Conservation (phyloP, 2,113 vertebrate species). For the Anolis carolinensis region DNA sequence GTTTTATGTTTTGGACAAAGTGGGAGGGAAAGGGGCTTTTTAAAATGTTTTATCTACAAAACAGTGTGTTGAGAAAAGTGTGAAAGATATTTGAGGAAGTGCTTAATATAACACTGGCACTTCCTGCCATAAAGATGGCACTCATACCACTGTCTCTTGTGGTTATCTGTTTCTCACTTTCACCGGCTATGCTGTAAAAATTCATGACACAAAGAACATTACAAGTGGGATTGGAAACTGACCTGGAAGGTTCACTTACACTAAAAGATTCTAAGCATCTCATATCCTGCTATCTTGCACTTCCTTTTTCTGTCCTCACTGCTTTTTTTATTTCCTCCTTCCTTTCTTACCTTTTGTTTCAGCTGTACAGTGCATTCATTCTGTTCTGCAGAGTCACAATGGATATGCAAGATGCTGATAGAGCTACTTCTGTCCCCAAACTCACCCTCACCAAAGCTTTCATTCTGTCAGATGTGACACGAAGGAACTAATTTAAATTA, state of each 20-base stretch:
- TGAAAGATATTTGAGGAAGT: constrained; percentile 26
- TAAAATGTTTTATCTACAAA: not conserved
- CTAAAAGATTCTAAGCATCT: not conserved
- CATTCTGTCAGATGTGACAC: not conserved
- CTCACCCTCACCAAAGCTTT: not conserved
- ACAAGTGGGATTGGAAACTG: constrained; percentile 14
- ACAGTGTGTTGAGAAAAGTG: not conserved
- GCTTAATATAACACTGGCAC: not conserved
- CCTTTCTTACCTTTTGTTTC: constrained; percentile 8
- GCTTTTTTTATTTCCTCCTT: not conserved
- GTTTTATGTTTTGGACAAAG: not conserved
- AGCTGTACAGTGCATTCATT: not conserved
- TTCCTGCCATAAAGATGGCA: constrained; percentile 10
- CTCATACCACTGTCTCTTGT: not conserved
- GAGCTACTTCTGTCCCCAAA: not conserved
- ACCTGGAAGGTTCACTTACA: not conserved
- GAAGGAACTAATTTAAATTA: not conserved
- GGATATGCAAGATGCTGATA: not conserved
- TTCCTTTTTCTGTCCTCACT: not conserved
- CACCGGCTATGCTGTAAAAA: constrained; percentile 8
- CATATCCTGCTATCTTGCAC: not conserved
- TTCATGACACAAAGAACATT: not conserved
- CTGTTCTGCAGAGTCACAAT: not conserved
- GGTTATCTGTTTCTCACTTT: constrained; percentile 16
- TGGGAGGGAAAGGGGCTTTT: constrained; percentile 10